Percentiles rank a stretch among this genome's conserved stretches.
Evolutionary conservation across 2,797 vertebrate species (phyloP).

Genomic region (Odontamblyopus lacepedii): DNA sequence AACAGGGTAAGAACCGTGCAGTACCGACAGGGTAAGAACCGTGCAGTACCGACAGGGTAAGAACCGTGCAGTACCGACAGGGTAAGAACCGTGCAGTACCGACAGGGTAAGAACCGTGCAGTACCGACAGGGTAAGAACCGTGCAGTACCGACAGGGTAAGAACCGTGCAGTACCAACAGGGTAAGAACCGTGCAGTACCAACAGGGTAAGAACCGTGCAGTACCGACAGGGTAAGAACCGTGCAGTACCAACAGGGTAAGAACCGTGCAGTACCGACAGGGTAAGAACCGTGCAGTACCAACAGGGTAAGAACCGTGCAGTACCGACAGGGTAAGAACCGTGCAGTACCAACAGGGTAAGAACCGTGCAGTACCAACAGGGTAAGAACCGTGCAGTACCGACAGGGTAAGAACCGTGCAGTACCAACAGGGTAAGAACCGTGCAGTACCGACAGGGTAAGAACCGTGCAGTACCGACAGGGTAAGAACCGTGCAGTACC

Average conservation of each 20-base stretch:
- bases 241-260: conserved; percentile 79
- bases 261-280: background rate
- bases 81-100: conserved; percentile 72
- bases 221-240: conserved; percentile 69
- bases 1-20: too few relatives aligned
- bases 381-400: too few relatives aligned
- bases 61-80: conserved; percentile 72
- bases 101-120: conserved; percentile 67
- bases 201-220: conserved; percentile 67
- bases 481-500: too few relatives aligned
- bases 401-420: too few relatives aligned
- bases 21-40: background rate
- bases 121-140: conserved; percentile 67
- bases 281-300: too few relatives aligned
- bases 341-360: too few relatives aligned
- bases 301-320: too few relatives aligned
- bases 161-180: conserved; percentile 72
- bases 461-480: too few relatives aligned
- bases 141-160: conserved; percentile 76
- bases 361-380: too few relatives aligned
- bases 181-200: conserved; percentile 76
- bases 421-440: too few relatives aligned
- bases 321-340: too few relatives aligned
- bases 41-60: conserved; percentile 76
- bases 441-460: too few relatives aligned